Evolutionary conservation across 64 coral and sea anemone genomes (phyloP).

Genomic region (Porites lutea): DNA sequence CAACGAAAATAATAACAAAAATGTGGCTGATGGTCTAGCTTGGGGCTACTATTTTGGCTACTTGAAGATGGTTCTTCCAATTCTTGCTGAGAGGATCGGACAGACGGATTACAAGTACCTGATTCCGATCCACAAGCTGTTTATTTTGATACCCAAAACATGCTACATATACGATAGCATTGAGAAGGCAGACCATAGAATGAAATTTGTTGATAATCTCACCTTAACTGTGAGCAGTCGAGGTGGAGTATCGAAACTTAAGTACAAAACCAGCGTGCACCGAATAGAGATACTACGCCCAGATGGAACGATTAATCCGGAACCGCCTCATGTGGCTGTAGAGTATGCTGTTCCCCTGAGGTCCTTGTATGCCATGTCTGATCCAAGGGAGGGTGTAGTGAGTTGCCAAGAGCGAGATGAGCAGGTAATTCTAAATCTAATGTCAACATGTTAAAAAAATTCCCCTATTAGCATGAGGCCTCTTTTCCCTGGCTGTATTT

Average conservation of each 20-base stretch:
- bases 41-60: constrained; percentile 86
- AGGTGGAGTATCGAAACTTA: constrained; percentile 42
- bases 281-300: constrained; percentile 21
- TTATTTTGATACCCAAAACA: constrained; percentile 70
- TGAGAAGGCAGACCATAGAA: constrained; percentile 21
- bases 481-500: too few species aligned
- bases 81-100: constrained; percentile 2
- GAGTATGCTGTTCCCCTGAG: constrained; percentile 78
- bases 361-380: constrained; percentile 77
- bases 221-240: constrained; percentile 21
- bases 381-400: constrained; percentile 18
- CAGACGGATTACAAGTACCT: constrained; percentile 29
- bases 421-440: constrained; percentile 46
- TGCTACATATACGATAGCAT: constrained; percentile 40
- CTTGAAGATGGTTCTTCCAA: constrained; percentile 80
- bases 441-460: not conserved
- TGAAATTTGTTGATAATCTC: constrained; percentile 32
- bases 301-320: not conserved
- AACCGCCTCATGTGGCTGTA: constrained; percentile 52
- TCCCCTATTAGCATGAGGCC: constrained; percentile 63
- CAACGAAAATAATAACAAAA: constrained; percentile 75
- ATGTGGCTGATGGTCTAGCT: constrained; percentile 83
- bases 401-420: constrained; percentile 61
- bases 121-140: constrained; percentile 55
- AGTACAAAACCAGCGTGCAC: constrained; percentile 75